A percentile compares a stretch with the other conserved stretches of the same genome.
phyloP scores from a whole-genome alignment of 2,888 invertebrate genomes.

The Bellardia bayeri region DNA sequence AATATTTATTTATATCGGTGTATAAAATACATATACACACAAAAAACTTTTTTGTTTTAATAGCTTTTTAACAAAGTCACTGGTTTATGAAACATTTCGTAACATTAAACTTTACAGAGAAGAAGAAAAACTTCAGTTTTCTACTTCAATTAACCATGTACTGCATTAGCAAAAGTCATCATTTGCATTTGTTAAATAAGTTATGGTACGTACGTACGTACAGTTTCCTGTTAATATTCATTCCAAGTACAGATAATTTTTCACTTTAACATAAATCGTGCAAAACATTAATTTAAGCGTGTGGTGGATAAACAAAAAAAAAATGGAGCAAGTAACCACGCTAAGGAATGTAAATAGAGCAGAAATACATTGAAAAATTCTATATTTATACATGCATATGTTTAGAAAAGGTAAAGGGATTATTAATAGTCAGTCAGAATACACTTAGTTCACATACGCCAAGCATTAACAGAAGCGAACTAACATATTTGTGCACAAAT shows the following conservation, averaged over 20 bases:
- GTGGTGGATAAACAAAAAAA: not conserved
- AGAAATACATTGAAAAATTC: not conserved
- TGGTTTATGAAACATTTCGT: not conserved
- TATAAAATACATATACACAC: not conserved
- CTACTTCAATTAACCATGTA: constrained; percentile 6
- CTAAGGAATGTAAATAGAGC: not conserved
- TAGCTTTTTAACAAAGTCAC: not conserved
- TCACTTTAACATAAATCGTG: constrained; percentile 53
- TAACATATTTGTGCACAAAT: not conserved
- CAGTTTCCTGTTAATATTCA: constrained; percentile 19
- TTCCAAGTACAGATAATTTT: constrained; percentile 39
- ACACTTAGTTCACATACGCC: not conserved
- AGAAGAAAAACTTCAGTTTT: not conserved
- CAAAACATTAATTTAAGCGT: constrained; percentile 55
- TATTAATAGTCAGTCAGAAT: constrained; percentile 32
- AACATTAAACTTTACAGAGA: not conserved
- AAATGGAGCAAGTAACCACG: not conserved
- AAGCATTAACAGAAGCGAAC: not conserved
- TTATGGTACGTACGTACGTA: not conserved
- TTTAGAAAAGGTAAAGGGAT: constrained; percentile 11
- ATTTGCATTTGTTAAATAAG: constrained; percentile 8
- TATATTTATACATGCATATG: not conserved
- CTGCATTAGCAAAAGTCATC: constrained; percentile 3
- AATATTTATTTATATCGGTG: not conserved
- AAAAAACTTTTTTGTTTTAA: not conserved